These are phyloP conservation scores for Mesodorylaimus sp. DNA, from an alignment of 2,888 invertebrate species.

Conservation along the genomic window DNA sequence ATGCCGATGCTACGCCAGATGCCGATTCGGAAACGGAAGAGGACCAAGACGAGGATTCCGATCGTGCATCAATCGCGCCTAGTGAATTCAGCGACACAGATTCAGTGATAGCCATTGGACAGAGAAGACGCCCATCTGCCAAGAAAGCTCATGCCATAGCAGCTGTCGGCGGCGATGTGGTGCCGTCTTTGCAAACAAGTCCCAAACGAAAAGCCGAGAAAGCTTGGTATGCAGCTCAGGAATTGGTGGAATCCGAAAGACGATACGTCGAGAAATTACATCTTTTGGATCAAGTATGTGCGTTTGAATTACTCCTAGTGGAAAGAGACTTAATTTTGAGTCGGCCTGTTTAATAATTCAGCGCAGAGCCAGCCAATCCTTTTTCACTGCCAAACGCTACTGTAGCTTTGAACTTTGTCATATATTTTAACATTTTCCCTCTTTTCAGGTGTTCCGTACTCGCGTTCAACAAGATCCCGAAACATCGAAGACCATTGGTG, in stretches of 20 bases:
- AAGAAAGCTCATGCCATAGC: too few relatives aligned
- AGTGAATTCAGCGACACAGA: not conserved
- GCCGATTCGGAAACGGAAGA: conserved; percentile 19
- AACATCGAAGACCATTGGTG: not conserved
- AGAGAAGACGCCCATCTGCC: too few relatives aligned
- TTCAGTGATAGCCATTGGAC: not conserved
- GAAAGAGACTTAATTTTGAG: too few relatives aligned
- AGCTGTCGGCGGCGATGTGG: not conserved
- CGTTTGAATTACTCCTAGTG: too few relatives aligned
- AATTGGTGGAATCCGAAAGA: conserved; percentile 43
- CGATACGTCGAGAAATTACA: conserved; percentile 44
- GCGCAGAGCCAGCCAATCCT: too few relatives aligned
- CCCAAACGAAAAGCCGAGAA: conserved; percentile 21
- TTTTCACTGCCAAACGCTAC: too few relatives aligned
- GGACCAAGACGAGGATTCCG: conserved; percentile 26
- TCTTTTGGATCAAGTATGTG: conserved; percentile 45
- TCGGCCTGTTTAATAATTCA: too few relatives aligned
- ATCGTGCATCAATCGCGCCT: not conserved
- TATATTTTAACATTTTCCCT: too few relatives aligned
- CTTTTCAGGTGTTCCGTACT: not conserved
- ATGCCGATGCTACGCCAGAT: not conserved
- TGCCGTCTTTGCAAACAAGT: not conserved
- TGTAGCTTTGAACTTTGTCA: too few relatives aligned
- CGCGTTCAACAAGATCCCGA: not conserved
- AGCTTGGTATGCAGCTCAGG: conserved; percentile 40